These are phyloP conservation scores for Pogonocherus hispidulus DNA, from an alignment of 2,888 invertebrate species.

Conservation along the genomic window DNA sequence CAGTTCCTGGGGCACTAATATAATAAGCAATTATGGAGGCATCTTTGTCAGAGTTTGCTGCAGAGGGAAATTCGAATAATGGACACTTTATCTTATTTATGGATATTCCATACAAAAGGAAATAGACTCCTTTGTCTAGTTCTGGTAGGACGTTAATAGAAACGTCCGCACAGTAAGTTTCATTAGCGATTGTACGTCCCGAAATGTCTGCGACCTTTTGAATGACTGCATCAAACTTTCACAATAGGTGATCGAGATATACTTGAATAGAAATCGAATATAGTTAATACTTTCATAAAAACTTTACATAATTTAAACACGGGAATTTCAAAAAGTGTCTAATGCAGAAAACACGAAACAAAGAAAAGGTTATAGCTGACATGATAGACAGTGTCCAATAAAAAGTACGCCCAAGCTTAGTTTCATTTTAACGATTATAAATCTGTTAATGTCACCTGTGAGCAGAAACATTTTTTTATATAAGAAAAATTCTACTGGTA, in stretches of 20 bases:
- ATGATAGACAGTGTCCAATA: too few species aligned
- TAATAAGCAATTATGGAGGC: slow-evolving; percentile 39
- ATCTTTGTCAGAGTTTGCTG: slow-evolving; percentile 41
- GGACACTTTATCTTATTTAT: slow-evolving; percentile 47
- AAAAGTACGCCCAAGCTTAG: too few species aligned
- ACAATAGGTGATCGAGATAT: not conserved
- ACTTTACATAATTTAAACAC: too few species aligned
- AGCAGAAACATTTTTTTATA: too few species aligned
- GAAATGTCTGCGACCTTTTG: not conserved
- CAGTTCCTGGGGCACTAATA: slow-evolving; percentile 18
- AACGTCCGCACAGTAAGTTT: slow-evolving; percentile 34
- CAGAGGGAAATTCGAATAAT: slow-evolving; percentile 41
- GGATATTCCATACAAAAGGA: slow-evolving; percentile 41
- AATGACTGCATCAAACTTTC: slow-evolving; percentile 5
- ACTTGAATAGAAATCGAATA: not conserved
- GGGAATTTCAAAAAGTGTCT: too few species aligned
- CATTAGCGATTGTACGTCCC: slow-evolving; percentile 23
- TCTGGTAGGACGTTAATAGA: slow-evolving; percentile 32
- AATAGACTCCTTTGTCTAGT: slow-evolving; percentile 43
- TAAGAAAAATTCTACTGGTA: too few species aligned
- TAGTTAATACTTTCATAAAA: not conserved
- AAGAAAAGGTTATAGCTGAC: too few species aligned
- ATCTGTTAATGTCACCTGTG: too few species aligned
- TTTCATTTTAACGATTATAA: too few species aligned
- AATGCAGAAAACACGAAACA: too few species aligned